A percentile compares a stretch with the other conserved stretches of the same genome.
Conservation (phyloP, 2,113 vertebrate genomes). For the Vombatus ursinus region DNA sequence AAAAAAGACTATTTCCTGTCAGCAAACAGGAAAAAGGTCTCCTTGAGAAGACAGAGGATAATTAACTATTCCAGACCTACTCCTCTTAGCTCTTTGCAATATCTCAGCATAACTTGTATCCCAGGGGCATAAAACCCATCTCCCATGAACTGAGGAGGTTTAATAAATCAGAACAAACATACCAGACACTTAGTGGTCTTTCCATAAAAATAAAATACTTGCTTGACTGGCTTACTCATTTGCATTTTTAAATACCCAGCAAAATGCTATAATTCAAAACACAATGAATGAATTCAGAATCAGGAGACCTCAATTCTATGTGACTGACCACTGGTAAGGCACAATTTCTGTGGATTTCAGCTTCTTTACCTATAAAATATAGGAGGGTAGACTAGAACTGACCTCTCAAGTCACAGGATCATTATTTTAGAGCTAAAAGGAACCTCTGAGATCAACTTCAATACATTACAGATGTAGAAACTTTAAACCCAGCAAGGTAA, state of each 20-base stretch:
- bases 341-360: neutral
- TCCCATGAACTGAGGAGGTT: neutral
- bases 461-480: neutral
- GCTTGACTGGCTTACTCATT: neutral
- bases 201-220: neutral
- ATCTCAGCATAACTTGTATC: neutral
- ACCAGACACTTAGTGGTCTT: neutral
- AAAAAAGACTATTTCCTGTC: neutral
- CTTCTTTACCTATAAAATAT: neutral
- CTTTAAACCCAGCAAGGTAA: neutral
- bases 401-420: neutral
- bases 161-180: neutral
- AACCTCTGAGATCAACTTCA: neutral
- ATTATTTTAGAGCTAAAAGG: neutral
- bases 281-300: neutral
- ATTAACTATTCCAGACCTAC: neutral
- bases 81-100: slow-evolving; percentile 5
- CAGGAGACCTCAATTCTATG: neutral
- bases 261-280: neutral
- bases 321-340: neutral
- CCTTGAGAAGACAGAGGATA: neutral
- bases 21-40: neutral
- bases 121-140: neutral
- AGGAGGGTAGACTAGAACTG: neutral
- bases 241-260: neutral